Base-by-base conservation (phyloP, 1,140 invertebrate genomes). In the Drosophila bocqueti region DNA sequence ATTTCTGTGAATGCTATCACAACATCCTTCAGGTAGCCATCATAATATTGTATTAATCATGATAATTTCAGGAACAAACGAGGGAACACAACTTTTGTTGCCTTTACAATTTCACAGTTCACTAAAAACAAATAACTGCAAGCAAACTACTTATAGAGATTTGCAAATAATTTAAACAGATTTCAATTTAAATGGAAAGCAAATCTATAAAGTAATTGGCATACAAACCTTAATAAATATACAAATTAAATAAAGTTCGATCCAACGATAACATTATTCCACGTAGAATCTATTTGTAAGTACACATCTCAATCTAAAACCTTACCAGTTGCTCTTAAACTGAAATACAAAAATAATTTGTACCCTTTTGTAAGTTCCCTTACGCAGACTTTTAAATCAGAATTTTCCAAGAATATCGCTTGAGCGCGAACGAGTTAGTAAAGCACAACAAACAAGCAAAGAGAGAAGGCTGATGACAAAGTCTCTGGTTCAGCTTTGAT, bases 401-500 rank as follows among this genome's bases (percentile, higher is more conserved):
- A 49, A 69, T 52, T 45, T 54, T 26, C 36, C 34, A 75, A 75
- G 54, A 76, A 59, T 50, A 45, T 65, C 60, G 34, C 71, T 75
- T 64, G 55, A 65, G 54, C 54, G 71, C 61, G 72, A 76, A 77
- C 72, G 55, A 58, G 64, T 58, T 76, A 55, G 64, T 26, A 68
- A 69, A 77, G 68, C 72, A 60, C 36, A 62, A 60, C 57, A 26
- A 24, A 50, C 24, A 6, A 6, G 47, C 52, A 77, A 61, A 76
- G 75, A 38, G 45, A 55, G 58, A 54, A 67, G 63, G 47, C 49
- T 83, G 69, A 87, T 86, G 76, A 86, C 83, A 86, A 86, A 86
- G 83, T 78, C 79, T 67, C 68, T 64, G 62, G 65, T 62, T 73
- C 52, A 55, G 66, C 83, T 86, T 86, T 86, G 83, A 86, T 86